Conservation (phyloP, 2,888 invertebrate genomes). For the Reticulitermes lucifugus region DNA sequence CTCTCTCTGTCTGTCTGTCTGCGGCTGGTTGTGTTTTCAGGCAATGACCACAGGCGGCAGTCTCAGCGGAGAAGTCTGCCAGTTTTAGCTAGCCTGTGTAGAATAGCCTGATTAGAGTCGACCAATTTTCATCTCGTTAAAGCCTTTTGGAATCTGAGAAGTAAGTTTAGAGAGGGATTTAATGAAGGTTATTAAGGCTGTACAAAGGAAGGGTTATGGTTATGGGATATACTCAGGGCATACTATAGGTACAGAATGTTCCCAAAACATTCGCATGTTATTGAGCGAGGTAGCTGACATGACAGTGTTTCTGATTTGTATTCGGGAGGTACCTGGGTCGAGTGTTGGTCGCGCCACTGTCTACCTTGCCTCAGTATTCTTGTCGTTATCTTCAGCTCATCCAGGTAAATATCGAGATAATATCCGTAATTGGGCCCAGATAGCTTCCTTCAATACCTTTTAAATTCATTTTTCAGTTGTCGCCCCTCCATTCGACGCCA, state of each 20-base stretch:
- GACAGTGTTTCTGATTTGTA: too few relatives aligned
- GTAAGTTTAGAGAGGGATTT: background rate
- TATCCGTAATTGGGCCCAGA: too few relatives aligned
- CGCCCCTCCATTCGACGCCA: too few relatives aligned
- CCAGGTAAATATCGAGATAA: too few relatives aligned
- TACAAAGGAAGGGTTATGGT: background rate
- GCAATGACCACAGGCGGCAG: background rate
- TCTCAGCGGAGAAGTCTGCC: background rate
- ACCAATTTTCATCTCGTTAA: slow-evolving; percentile 11
- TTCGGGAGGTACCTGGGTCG: too few relatives aligned
- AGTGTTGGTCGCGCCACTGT: too few relatives aligned
- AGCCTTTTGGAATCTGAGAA: background rate
- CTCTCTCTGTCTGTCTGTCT: background rate
- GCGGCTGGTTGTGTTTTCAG: too few relatives aligned
- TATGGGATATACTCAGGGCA: background rate
- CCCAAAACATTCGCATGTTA: background rate
- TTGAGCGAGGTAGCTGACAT: too few relatives aligned
- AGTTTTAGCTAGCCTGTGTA: background rate
- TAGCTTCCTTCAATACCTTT: too few relatives aligned
- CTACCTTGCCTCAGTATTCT: too few relatives aligned
- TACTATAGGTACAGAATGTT: background rate
- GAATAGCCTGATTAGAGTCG: slow-evolving; percentile 1
- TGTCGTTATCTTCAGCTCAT: too few relatives aligned
- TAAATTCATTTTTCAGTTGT: too few relatives aligned
- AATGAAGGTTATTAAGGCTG: slow-evolving; percentile 25